phyloP scores from a whole-genome alignment of 2,113 vertebrate genomes.

The Alligator sinensis region DNA sequence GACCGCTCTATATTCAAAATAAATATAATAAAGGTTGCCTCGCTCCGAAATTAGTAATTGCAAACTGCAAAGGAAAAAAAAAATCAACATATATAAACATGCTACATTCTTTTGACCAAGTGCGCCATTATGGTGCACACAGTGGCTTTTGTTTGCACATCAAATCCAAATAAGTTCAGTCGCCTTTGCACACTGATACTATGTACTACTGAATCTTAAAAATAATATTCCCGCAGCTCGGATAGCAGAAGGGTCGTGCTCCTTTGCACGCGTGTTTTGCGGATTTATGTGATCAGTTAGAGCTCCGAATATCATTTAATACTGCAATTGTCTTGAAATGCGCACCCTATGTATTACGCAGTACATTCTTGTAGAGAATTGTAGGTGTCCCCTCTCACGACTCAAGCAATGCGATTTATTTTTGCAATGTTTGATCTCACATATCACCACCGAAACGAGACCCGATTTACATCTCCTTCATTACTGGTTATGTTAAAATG shows the following conservation, averaged over 20 bases:
- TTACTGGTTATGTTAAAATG: not conserved
- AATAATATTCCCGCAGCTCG: not conserved
- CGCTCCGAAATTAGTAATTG: slow-evolving; percentile 22
- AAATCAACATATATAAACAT: not conserved
- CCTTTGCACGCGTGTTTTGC: not conserved
- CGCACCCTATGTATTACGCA: not conserved
- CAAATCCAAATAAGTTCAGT: not conserved
- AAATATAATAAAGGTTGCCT: not conserved
- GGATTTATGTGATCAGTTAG: not conserved
- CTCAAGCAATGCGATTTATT: slow-evolving; percentile 8
- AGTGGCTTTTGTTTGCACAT: slow-evolving; percentile 55
- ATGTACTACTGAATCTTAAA: not conserved
- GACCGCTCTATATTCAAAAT: not conserved
- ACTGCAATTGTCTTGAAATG: slow-evolving; percentile 17
- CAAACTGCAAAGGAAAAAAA: not conserved
- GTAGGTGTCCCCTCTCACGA: not conserved
- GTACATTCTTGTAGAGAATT: not conserved
- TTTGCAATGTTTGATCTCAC: not conserved
- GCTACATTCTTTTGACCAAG: slow-evolving; percentile 13
- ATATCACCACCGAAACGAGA: slow-evolving; percentile 35
- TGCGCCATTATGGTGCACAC: slow-evolving; percentile 42
- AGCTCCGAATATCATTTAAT: not conserved
- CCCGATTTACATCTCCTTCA: slow-evolving; percentile 6
- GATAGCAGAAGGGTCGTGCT: not conserved
- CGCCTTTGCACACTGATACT: not conserved